Base-by-base conservation (phyloP, 1,140 invertebrate species). In the Calycopis cecrops region DNA sequence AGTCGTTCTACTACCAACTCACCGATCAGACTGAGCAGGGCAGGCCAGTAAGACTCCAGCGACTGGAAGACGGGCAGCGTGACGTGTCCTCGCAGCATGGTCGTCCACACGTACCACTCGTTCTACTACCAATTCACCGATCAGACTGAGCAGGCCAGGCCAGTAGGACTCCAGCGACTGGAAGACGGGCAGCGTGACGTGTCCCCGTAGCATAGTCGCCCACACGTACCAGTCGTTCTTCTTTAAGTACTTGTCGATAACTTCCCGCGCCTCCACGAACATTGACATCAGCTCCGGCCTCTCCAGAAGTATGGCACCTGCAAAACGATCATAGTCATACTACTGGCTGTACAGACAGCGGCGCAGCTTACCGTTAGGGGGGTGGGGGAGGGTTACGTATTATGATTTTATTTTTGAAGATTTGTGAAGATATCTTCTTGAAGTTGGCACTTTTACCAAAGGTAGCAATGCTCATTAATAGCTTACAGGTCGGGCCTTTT, bases 111-210 rank as follows among this genome's bases (percentile, higher is more conserved):
- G 75, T 98, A 98, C 96, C 95, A 97, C 79, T 99, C 98, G 70
- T 98, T 97, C 69, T 94, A 28, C 21, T 6, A 53, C 1, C 8
- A 10, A 49, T 4, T 92, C 89, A 88, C 96, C 96, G 85, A 92
- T 93, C 61, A 98, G 89, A 76, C 97, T 97, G 34, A 99, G 89
- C 33, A 99, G 90, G 3, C 98, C 98, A 1, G 99, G 99, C 97
- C 98, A 99, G 79, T 97, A 99, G 0, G 98, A 95, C 89, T 99
- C 98, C 9, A 99, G 88, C 0, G 97, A 99, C 79, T 99, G 98
- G 80, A 99, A 99, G 1, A 99, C 94, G 0, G 98, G 97, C 60
- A 99, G 88, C 3, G 98, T 98, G 1, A 99, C 94, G 73, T 96
- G 94, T 0, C 97, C 99, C 77, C 97, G 96, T 9, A 92, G 91